Conservation (phyloP, 2,888 invertebrate genomes). For the Lysandra bellargus region DNA sequence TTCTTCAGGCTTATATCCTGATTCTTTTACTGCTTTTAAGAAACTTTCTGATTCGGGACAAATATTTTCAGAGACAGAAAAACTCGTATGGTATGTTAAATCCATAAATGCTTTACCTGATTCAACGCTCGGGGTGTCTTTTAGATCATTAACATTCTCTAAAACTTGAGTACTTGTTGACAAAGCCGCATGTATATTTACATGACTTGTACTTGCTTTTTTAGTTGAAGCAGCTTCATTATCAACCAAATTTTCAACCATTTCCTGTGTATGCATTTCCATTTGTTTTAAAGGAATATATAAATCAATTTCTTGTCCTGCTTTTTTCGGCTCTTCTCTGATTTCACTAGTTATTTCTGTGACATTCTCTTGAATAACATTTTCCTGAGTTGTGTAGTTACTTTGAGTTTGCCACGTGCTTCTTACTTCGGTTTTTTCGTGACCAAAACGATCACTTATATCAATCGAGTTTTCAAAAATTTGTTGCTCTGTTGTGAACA, state of each 20-base stretch:
- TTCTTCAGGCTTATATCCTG: slow-evolving; percentile 61
- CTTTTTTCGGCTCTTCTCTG: slow-evolving; percentile 44
- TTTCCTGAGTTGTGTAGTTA: slow-evolving; percentile 58
- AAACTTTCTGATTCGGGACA: slow-evolving; percentile 68
- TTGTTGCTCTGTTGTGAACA: slow-evolving; percentile 53
- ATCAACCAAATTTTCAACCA: slow-evolving; percentile 46
- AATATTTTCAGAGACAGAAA: slow-evolving; percentile 54
- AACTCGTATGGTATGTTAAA: slow-evolving; percentile 56
- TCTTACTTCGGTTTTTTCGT: slow-evolving; percentile 45
- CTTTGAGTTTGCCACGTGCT: slow-evolving; percentile 55
- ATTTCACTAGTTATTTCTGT: slow-evolving; percentile 43
- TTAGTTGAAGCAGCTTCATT: slow-evolving; percentile 45
- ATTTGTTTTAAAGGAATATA: slow-evolving; percentile 56
- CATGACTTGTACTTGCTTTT: slow-evolving; percentile 52
- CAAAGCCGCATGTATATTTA: slow-evolving; percentile 53
- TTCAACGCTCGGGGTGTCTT: slow-evolving; percentile 45
- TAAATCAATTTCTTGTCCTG: slow-evolving; percentile 50
- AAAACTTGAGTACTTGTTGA: slow-evolving; percentile 50
- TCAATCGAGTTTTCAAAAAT: slow-evolving; percentile 52
- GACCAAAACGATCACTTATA: slow-evolving; percentile 44
- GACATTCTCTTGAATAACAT: slow-evolving; percentile 49
- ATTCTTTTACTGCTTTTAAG: slow-evolving; percentile 59
- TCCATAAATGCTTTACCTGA: slow-evolving; percentile 50
- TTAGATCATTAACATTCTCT: slow-evolving; percentile 52
- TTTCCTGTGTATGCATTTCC: slow-evolving; percentile 52